Percentiles rank a stretch among this genome's conserved stretches.
These are phyloP conservation scores for Monodelphis domestica DNA, from an alignment of 2,797 vertebrate species.

Conservation along the genomic window DNA sequence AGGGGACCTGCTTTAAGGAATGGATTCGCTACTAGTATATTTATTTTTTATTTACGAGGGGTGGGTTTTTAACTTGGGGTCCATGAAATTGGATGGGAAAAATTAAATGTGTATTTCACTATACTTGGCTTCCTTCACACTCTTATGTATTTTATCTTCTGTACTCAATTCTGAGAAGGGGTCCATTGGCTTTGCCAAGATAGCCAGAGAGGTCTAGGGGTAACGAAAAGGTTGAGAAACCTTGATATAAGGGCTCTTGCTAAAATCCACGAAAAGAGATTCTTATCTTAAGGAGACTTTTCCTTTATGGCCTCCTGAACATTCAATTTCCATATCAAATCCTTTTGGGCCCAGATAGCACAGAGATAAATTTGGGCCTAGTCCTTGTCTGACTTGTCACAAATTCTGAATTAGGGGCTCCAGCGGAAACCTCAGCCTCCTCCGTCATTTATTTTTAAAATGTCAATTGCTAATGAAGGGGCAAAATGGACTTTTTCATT, in stretches of 20 bases:
- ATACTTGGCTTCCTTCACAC: background rate
- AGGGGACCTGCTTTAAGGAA: constrained; percentile 55
- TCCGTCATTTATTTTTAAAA: constrained; percentile 54
- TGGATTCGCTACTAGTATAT: constrained; percentile 58
- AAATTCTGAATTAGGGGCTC: constrained; percentile 46
- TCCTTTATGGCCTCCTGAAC: constrained; percentile 47
- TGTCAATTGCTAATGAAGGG: constrained; percentile 38
- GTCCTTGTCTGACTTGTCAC: constrained; percentile 37
- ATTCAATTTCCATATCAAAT: constrained; percentile 71
- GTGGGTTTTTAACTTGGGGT: background rate
- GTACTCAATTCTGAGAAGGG: background rate
- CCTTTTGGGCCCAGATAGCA: constrained; percentile 51
- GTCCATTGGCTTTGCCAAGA: background rate
- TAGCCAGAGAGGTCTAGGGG: background rate
- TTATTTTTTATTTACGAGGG: constrained; percentile 27
- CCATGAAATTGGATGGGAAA: background rate
- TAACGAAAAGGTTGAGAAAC: background rate
- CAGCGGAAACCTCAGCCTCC: constrained; percentile 66
- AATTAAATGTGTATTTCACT: background rate
- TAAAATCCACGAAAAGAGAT: constrained; percentile 58
- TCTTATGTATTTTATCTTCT: background rate
- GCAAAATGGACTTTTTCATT: constrained; percentile 56
- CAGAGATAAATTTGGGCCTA: constrained; percentile 34
- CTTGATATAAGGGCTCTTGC: constrained; percentile 48
- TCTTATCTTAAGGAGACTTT: constrained; percentile 74